A percentile compares a stretch with the other conserved stretches of the same genome.
phyloP scores from a whole-genome alignment of 1,140 invertebrate species.

The Armadillidium nasatum region DNA sequence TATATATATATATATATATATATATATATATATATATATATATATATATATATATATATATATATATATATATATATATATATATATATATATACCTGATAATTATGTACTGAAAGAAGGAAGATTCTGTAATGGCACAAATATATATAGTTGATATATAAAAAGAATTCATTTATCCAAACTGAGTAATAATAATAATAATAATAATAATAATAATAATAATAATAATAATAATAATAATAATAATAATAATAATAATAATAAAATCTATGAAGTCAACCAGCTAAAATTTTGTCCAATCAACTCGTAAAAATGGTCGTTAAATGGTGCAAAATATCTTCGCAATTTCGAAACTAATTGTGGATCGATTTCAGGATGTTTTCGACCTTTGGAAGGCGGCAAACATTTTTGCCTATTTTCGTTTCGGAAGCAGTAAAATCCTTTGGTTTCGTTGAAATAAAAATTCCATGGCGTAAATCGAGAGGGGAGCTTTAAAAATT shows the following conservation, averaged over 20 bases:
- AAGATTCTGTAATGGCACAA: not conserved
- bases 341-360: constrained; percentile 66
- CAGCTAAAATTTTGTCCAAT: constrained; percentile 84
- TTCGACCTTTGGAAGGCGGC: constrained; percentile 87
- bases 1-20: not conserved
- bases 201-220: not conserved
- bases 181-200: not conserved
- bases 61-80: not conserved
- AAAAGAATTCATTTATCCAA: not conserved
- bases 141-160: not conserved
- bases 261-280: constrained; percentile 49
- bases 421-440: constrained; percentile 78
- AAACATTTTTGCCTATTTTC: constrained; percentile 68
- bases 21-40: not conserved
- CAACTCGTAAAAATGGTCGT: constrained; percentile 83
- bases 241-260: not conserved
- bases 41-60: not conserved
- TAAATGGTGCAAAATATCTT: constrained; percentile 87
- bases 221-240: constrained; percentile 1
- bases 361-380: constrained; percentile 75
- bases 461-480: constrained; percentile 85
- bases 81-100: not conserved
- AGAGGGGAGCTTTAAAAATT: constrained; percentile 76
- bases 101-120: not conserved
- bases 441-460: constrained; percentile 88